Evolutionary conservation across 2,113 vertebrate species (phyloP), one percentile per base, ranked within the genome.

Genomic region (Otocyon megalotis): DNA sequence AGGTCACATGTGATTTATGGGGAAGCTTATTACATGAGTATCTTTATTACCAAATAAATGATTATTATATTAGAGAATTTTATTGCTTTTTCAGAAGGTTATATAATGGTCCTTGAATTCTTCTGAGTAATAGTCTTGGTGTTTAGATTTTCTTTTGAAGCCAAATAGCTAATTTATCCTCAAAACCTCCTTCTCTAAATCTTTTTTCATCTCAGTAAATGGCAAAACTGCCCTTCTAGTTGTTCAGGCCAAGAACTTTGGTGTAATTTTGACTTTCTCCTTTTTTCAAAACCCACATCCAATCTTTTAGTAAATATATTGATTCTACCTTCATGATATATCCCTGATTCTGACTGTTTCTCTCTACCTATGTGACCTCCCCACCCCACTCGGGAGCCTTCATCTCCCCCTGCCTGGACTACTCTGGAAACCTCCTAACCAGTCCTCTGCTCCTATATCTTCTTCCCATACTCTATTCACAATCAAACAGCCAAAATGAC

Each of bases 131-230:
- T n/a, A 56, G 1, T 43, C 60, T 86, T 65, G 15, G 37, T 88
- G 24, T 79, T 93, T 67, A 58, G 71, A 72, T 80, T 90, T 90
- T 83, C 50, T 95, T 88, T 93, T 71, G 3, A 84, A 67, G 9
- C 26, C 50, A 88, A 56, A 58, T 69, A 19, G 67, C 19, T n/a
- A 20, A 48, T 65, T 26, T 20, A 58, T 88, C 30, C 30, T n/a
- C 35, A 26, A 86, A 71, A 60, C 15, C 15, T 89, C 9, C 60
- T 90, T 58, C 30, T 94, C 56, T 53, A 72, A 24, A 28, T 65
- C 56, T 74, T 19, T 7, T 7, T 13, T 22, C 26, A 43, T 79
- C 28, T 95, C 63, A 28, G 20, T 90, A 85, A 82, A 62, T 54
- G 8, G 14, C 50, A 79, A 9, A 26, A 60, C 24, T 77, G 19